Evolutionary conservation across 2,888 invertebrate species (phyloP), one percentile per base, ranked within the genome.

Genomic region (Sminthurides aquaticus): DNA sequence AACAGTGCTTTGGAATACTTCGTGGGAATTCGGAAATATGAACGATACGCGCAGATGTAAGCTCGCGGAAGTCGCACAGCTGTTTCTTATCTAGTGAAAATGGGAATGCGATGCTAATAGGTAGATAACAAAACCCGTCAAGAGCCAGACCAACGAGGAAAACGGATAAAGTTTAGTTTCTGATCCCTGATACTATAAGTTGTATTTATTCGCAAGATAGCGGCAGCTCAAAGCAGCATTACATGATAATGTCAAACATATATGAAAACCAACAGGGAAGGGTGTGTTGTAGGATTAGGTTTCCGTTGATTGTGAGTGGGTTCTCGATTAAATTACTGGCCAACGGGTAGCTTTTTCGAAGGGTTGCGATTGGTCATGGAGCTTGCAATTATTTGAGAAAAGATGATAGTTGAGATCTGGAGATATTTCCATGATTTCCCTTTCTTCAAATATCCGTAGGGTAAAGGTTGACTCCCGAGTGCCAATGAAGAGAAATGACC

Each of bases 401-500:
- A 27, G 8, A 57, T 62, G 80, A 68, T 89, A 83, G 79, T 98
- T 97, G 77, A 94, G 98, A 27, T 85, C 80, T 52, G 85, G 81
- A 3, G 85, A 82, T 78, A 94, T 94, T 1, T 95, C 95, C 54
- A 97, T 78, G 67, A 99, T 94, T 80, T 98, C 97, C 27, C 98
- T 82, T 77, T 99, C 98, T 78, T 99, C 98, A 80, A 97, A 94
- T 72, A 99, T 98, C 64, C 98, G 84, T 78, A 90, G 96, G 0
- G 96, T 88, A 79, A 97, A 98, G 0, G 98, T 99, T 67, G 98
- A 98, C 75, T 94, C 93, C 77, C 88, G 85, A 0, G 93, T 94
- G 11, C 98, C 98, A 49, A 95, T 84, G 77, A 97, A 97, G 77
- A 85, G 86, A 71, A 84, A 84, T 77, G 93, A 89, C 79, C 88